Evolutionary conservation across 2,888 invertebrate genomes (phyloP).

Genomic region (Lottia scabra): DNA sequence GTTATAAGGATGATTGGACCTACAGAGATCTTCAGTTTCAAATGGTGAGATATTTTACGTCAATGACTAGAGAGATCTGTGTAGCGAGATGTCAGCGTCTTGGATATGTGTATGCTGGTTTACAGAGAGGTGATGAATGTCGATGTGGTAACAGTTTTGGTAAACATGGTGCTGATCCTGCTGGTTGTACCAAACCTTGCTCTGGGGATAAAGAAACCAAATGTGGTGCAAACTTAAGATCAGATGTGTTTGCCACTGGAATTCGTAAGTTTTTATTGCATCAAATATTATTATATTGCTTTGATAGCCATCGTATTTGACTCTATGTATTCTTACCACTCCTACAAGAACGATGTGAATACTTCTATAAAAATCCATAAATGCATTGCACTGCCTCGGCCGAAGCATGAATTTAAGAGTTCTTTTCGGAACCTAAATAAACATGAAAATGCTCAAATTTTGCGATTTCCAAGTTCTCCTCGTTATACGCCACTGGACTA

Average conservation of each 20-base stretch:
- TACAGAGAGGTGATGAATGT: conserved; percentile 82
- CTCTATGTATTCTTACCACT: too few relatives aligned
- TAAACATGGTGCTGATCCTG: conserved; percentile 27
- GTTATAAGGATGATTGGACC: conserved; percentile 11
- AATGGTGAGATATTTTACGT: neutral
- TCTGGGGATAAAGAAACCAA: conserved; percentile 3
- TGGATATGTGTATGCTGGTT: conserved; percentile 86
- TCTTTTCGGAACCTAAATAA: too few relatives aligned
- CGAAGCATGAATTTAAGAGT: too few relatives aligned
- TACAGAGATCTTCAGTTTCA: conserved; percentile 4
- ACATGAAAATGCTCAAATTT: too few relatives aligned
- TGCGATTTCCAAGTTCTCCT: too few relatives aligned
- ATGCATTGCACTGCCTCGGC: too few relatives aligned
- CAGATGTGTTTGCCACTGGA: conserved; percentile 16
- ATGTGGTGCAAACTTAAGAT: conserved; percentile 13
- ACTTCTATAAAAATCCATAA: too few relatives aligned
- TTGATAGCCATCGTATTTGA: too few relatives aligned
- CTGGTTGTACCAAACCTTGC: conserved; percentile 7
- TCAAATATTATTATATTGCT: too few relatives aligned
- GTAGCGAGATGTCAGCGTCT: conserved; percentile 8
- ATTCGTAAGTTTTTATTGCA: conserved; percentile 2
- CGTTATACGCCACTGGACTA: too few relatives aligned
- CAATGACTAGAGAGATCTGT: conserved; percentile 16
- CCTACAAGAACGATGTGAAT: too few relatives aligned
- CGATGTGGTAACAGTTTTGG: conserved; percentile 83